Evolutionary conservation across 2,888 invertebrate species (phyloP).

Genomic region (Tineola bisselliella): DNA sequence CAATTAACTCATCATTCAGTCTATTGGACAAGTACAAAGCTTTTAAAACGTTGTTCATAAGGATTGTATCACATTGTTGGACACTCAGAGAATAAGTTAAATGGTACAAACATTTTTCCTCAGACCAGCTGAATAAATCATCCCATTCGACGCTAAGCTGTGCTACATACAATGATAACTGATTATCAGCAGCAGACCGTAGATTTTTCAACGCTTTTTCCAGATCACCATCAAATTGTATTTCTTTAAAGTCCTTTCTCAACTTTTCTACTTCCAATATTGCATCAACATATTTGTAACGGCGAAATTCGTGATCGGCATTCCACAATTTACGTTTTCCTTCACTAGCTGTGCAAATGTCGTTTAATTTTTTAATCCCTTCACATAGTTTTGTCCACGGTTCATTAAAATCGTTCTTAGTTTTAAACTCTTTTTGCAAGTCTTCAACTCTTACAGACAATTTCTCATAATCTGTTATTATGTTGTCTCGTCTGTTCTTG

Average conservation of each 20-base stretch:
- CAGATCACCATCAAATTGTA: slow-evolving; percentile 43
- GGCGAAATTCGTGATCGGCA: slow-evolving; percentile 46
- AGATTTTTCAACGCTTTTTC: slow-evolving; percentile 37
- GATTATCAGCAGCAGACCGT: slow-evolving; percentile 44
- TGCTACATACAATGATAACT: slow-evolving; percentile 45
- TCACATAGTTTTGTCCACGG: slow-evolving; percentile 32
- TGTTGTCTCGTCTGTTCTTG: slow-evolving; percentile 41
- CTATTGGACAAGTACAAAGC: slow-evolving; percentile 46
- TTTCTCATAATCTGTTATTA: slow-evolving; percentile 33
- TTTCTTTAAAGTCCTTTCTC: slow-evolving; percentile 27
- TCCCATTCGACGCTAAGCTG: slow-evolving; percentile 58
- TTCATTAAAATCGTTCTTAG: slow-evolving; percentile 38
- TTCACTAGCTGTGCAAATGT: slow-evolving; percentile 38
- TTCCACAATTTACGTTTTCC: slow-evolving; percentile 39
- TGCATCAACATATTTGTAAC: slow-evolving; percentile 45
- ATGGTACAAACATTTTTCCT: slow-evolving; percentile 39
- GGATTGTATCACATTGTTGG: slow-evolving; percentile 46
- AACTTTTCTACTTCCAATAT: slow-evolving; percentile 37
- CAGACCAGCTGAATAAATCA: slow-evolving; percentile 51
- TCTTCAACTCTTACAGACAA: slow-evolving; percentile 27
- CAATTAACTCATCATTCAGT: slow-evolving; percentile 47
- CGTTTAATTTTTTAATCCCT: slow-evolving; percentile 30
- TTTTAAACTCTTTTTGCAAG: slow-evolving; percentile 26
- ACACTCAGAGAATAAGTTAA: slow-evolving; percentile 48
- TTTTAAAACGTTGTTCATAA: slow-evolving; percentile 48